Base-by-base conservation (phyloP, 2,113 vertebrate species). In the Embiotoca jacksoni region DNA sequence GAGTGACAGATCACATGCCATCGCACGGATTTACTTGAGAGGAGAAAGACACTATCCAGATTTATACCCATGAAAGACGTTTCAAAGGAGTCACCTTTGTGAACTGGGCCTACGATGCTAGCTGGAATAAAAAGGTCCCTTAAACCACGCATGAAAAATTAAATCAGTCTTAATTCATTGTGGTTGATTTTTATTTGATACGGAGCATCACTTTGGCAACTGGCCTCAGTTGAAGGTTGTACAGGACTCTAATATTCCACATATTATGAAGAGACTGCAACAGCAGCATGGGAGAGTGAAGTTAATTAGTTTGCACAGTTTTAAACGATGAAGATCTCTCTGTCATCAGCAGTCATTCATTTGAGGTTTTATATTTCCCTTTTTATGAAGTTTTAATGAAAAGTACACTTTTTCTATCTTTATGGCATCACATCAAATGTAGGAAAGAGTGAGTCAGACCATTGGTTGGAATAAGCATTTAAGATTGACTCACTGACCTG, bases 1-100 rank as follows among this genome's bases (percentile, higher is more conserved):
- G 39, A 79, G 30, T 71, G 84, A 89, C 63, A 1, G 68, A 72
- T 85, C 64, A 39, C 78, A 90, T 89, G 86, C 81, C 77, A 33
- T 35, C 59, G 70, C 75, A 84, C 70, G 82, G 72, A 73, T 84
- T 84, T 87, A 73, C 60, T 79, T 65, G 13, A 75, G 37, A 83
- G 47, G 60, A 15, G 8, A 74, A 67, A 32, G 39, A 63, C 71
- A 69, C 50, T 60, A 32, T 83, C 77, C 63, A 80, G 46, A 80
- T 73, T 81, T 74, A 72, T 37, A 64, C n/a, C 58, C 62, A 68
- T 69, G 2, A 58, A 76, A 81, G 33, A 82, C 50, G 13, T 64
- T 72, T 54, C 30, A 79, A 73, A 72, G 66, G 36, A 70, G 71
- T 65, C 36, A 39, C 32, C 59, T 52, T 10, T 66, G 9, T 73